phyloP scores from a whole-genome alignment of 2,113 vertebrate genomes.

The Sitta europaea region DNA sequence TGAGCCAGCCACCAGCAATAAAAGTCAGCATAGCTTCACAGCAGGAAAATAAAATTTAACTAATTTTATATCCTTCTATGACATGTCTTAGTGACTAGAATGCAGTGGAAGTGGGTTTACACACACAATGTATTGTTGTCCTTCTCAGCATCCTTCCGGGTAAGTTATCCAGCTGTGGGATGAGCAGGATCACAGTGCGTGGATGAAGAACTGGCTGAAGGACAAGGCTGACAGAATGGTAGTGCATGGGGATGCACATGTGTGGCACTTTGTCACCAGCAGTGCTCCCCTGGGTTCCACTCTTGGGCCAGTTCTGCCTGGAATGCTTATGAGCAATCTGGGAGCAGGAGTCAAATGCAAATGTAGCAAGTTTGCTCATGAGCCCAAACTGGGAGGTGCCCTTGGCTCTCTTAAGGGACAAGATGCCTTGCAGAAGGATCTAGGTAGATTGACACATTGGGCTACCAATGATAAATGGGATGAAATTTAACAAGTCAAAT shows the following conservation, averaged over 20 bases:
- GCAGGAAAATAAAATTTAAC: neutral
- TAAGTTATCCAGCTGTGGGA: neutral
- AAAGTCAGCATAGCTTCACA: neutral
- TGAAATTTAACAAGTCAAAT: neutral
- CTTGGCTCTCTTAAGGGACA: neutral
- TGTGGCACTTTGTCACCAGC: fast-evolving
- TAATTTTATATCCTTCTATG: neutral
- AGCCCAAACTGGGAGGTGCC: neutral
- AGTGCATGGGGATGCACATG: neutral
- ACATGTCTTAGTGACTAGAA: neutral
- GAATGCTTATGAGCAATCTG: fast-evolving
- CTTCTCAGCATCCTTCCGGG: neutral
- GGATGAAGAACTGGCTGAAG: neutral
- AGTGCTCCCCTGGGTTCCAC: neutral
- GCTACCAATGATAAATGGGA: neutral
- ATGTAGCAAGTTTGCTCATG: neutral
- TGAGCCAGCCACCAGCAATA: neutral
- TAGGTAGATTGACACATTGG: neutral
- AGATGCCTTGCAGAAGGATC: neutral
- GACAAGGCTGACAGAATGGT: neutral
- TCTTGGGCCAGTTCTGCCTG: neutral
- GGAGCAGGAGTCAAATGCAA: neutral
- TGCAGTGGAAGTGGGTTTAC: too few species aligned
- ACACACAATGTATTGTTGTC: too few species aligned
- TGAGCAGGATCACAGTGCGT: fast-evolving